Conservation (phyloP, 2,888 invertebrate species). For the Julus scanicus region DNA sequence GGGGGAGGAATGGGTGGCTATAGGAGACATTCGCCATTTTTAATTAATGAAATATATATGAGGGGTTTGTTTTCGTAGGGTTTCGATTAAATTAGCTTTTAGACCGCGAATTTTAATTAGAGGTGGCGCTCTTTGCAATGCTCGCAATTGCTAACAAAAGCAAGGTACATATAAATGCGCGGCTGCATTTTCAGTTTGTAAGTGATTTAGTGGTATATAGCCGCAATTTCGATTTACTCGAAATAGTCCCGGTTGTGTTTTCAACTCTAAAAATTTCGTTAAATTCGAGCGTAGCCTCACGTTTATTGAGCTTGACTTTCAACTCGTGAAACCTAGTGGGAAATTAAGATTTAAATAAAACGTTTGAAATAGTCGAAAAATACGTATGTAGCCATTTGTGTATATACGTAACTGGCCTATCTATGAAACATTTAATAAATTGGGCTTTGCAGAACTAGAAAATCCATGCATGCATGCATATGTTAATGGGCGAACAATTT, state of each 20-base stretch:
- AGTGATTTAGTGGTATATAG: slow-evolving; percentile 25
- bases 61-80: background rate
- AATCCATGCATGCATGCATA: background rate
- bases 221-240: slow-evolving; percentile 7
- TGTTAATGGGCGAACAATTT: too few species aligned
- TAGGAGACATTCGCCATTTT: background rate
- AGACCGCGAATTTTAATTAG: background rate
- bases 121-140: background rate
- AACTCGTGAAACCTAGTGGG: slow-evolving; percentile 25
- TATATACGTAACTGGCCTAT: background rate
- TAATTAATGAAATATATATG: background rate
- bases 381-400: background rate
- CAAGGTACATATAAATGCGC: background rate
- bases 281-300: background rate
- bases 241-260: slow-evolving; percentile 30
- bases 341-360: slow-evolving; percentile 44
- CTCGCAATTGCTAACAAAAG: too few species aligned
- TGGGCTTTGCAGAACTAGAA: background rate
- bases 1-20: background rate
- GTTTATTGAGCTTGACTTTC: slow-evolving; percentile 1
- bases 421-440: background rate
- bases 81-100: background rate
- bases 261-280: background rate
- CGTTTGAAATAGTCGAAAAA: slow-evolving; percentile 1
- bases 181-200: background rate